Evolutionary conservation across 2,888 invertebrate species (phyloP).

Genomic region (Morinoia aosen): DNA sequence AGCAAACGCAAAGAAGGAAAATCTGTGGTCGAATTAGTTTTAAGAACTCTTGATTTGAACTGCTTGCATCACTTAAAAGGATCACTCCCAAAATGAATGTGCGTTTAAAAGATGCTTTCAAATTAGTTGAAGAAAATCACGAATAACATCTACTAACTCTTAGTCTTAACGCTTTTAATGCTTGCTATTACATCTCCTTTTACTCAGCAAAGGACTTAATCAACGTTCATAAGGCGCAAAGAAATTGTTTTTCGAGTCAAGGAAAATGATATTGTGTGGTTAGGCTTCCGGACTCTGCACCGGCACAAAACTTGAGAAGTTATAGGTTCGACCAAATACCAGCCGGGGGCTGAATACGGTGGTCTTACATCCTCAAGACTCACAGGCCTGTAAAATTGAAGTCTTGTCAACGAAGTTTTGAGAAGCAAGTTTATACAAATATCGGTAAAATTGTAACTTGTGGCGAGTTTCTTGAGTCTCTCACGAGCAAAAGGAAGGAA

Average conservation of each 20-base stretch:
- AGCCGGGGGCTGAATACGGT: neutral
- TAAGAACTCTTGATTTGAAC: too few relatives aligned
- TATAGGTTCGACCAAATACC: neutral
- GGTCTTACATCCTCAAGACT: neutral
- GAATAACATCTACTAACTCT: neutral
- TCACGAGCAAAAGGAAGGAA: neutral
- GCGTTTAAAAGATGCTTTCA: neutral
- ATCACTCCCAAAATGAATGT: neutral
- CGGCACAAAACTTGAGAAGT: neutral
- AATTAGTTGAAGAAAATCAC: neutral
- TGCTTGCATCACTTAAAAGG: too few relatives aligned
- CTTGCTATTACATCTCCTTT: neutral
- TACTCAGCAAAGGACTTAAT: neutral
- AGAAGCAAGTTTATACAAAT: neutral
- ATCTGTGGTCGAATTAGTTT: too few relatives aligned
- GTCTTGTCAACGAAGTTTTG: constrained; percentile 18
- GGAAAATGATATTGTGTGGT: neutral
- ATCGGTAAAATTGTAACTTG: neutral
- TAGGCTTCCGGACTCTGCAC: neutral
- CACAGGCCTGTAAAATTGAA: constrained; percentile 6
- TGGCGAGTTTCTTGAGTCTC: neutral
- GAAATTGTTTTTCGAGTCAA: neutral
- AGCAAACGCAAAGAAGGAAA: too few relatives aligned
- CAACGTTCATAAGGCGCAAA: neutral
- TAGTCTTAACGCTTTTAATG: neutral